Base-by-base conservation (phyloP, 2,888 invertebrate genomes). In the Andricus curvator region DNA sequence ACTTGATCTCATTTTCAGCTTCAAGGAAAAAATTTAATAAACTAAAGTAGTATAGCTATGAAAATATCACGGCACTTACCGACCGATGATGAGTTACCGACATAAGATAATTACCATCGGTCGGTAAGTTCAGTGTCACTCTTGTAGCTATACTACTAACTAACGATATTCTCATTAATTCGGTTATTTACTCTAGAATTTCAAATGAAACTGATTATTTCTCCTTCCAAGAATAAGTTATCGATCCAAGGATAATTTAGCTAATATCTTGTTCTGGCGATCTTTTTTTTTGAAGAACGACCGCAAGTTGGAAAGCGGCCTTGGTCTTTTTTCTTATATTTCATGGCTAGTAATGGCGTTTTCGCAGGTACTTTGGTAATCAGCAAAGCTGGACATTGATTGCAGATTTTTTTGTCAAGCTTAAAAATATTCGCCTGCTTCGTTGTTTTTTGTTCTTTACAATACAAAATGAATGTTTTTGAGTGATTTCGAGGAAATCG, bases 341-440 rank as follows among this genome's bases (percentile, higher is more conserved):
- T 74, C 74, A 74, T 74, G 74, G 74, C 74, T 74, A 74, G n/a
- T 74, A 74, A 74, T 74, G 74, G 74, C 74, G 56, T 74, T 74
- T 74, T 74, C 74, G 74, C 74, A 74, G 74, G 74, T 74, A 74
- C 74, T 74, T 74, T 74, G 74, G 74, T 74, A 74, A 74, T 74
- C 74, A 74, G 74, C 74, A 74, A 74, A 74, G 56, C 74, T 74
- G 74, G 37, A 74, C 74, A 22, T 74, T 56, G 56, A 20, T 37
- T 74, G 33, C n/a, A 13, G 37, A 33, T 60, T 56, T 68, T 48
- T 33, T 68, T 68, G 29, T 64, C 62, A 44, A 9, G 41, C 37
- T 64, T 64, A 29, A n/a, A 56, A 79, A 79, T 48, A 74, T 62
- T 74, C 51, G 48, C n/a, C 25, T 25, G 37, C 33, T 62, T 25